Base-by-base conservation (phyloP, 2,888 invertebrate genomes). In the Anthophora plumipes region DNA sequence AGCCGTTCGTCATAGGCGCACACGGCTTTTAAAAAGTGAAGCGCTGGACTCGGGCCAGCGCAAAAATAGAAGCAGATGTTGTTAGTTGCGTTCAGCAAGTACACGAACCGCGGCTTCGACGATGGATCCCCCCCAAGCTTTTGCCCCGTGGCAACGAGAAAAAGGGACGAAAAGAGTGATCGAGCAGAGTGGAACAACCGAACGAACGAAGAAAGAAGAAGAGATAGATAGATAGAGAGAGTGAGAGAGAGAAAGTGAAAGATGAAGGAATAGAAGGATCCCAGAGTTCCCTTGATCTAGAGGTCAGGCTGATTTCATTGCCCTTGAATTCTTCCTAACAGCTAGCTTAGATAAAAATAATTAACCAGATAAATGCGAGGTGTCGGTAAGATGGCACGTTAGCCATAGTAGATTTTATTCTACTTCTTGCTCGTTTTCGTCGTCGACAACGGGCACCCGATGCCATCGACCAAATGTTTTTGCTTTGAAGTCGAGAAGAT, bases 31-130 rank as follows among this genome's bases (percentile, higher is more conserved):
- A 91, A 91, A 92, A 93, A 92, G 90, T 91, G 89, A 92, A 91
- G 90, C 90, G 91, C 92, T 93, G 93, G 93, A 92, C 90, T 89
- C 89, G 90, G 90, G 93, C 93, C 93, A 93, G 90, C 89, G 92
- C 92, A 92, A 93, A 93, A 93, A 93, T 93, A 93, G 93, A 93
- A 93, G 92, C 93, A 93, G 92, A 93, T 93, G 93, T 92, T 92
- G 91, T 92, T 92, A 90, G 91, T 90, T 90, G 91, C 89, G 90
- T 92, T 91, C 91, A 87, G 75, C 87, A 86, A 83, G 86, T 85
- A 88, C 77, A 86, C 85, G 83, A 67, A 50, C 84, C 70, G 72
- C 76, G 68, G 84, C 77, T 72, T 82, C 85, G 75, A 61, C 85
- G 69, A 63, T 52, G 82, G 67, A 73, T 72, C 64, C 52, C 68